Base-by-base conservation (phyloP, 1,140 invertebrate genomes). In the Aphidius gifuensis region DNA sequence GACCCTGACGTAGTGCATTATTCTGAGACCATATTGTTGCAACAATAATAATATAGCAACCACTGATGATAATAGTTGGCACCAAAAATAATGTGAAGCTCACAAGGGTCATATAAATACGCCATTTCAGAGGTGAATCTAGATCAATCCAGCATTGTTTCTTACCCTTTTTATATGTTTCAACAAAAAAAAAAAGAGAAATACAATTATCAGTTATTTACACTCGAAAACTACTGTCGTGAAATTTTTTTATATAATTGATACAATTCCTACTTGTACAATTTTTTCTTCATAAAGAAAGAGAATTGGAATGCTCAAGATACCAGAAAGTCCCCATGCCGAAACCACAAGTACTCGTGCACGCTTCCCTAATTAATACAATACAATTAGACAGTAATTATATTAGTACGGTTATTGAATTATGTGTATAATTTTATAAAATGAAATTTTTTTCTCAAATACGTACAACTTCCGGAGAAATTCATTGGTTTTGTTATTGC, bases 401-500 rank as follows among this genome's bases (percentile, higher is more conserved):
- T 9, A 9, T 53, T 9, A 23, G 4, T 32, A 32, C 39, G 16
- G 16, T 16, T 1, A 16, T 16, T 16, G 1, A 16, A 16, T 16
- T 44, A 8, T 44, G 3, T n/a, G 39, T 43, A 4, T 42, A 61
- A 61, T 44, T 47, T 44, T 5, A 40, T 58, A 48, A 60, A 47
- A 47, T 45, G 49, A 60, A 39, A 56, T 5, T 56, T 44, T 16
- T 44, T 44, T 5, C 16, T 46, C 40, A 51, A 54, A 59, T 75
- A 93, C 92, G 92, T 83, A 95, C 93, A 95, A 71, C 92, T 93
- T 74, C 91, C 90, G 32, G 91, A 92, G 79, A 96, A 96, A 80
- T 94, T 95, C 91, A 98, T 93, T 1, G 95, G 95, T 78, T 94
- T 88, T 6, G 92, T 94, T 71, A 98, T 96, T 66, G 94, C 94